These are phyloP conservation scores for Cuniculus paca DNA, from an alignment of 2,797 vertebrate genomes.

Conservation along the genomic window DNA sequence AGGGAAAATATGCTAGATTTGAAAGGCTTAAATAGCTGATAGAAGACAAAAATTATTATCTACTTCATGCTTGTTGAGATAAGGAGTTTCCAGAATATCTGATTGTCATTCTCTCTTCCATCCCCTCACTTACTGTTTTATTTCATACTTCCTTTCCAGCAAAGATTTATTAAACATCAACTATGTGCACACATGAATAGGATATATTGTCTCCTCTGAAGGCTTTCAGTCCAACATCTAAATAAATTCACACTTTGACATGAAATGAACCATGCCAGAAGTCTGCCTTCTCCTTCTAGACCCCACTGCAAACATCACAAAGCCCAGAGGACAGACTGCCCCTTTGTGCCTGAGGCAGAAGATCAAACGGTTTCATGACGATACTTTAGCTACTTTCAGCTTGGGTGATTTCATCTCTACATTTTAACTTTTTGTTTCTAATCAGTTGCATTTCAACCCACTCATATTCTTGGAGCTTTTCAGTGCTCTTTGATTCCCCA, in stretches of 20 bases:
- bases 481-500: neutral
- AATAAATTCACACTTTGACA: neutral
- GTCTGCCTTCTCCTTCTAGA: neutral
- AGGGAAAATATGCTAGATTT: constrained; percentile 15
- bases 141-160: neutral
- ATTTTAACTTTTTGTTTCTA: constrained; percentile 9
- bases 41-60: constrained; percentile 11
- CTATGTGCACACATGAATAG: neutral
- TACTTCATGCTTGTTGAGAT: neutral
- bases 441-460: neutral
- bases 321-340: neutral
- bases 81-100: neutral
- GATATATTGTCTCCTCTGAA: neutral
- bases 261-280: neutral
- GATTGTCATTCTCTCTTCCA: neutral
- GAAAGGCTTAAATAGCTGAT: constrained; percentile 26
- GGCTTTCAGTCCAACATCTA: neutral
- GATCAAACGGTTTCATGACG: neutral
- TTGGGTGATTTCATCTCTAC: neutral
- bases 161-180: constrained; percentile 22
- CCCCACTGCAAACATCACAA: rapidly evolving
- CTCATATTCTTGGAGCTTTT: neutral
- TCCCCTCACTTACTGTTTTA: neutral
- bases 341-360: neutral
- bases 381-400: neutral